These are phyloP conservation scores for Oryzias curvinotus DNA, from an alignment of 2,113 vertebrate species.

Conservation along the genomic window DNA sequence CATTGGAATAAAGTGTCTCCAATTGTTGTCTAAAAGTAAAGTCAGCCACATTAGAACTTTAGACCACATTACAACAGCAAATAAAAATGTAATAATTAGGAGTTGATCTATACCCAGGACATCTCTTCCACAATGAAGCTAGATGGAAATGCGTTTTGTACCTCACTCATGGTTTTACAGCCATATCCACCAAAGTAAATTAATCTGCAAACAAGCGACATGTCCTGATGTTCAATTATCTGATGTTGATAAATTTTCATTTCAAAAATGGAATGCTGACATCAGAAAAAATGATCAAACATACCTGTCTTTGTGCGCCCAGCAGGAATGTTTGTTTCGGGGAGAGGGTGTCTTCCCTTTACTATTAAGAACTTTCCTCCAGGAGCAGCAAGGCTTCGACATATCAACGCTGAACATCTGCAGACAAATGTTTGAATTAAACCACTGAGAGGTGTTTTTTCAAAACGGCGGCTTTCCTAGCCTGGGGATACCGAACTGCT, in stretches of 20 bases:
- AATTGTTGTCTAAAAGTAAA: constrained; percentile 47
- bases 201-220: constrained; percentile 46
- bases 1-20: constrained; percentile 59
- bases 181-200: constrained; percentile 79
- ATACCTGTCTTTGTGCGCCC: constrained; percentile 72
- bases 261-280: neutral
- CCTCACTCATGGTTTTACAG: constrained; percentile 67
- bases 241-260: neutral
- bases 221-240: neutral
- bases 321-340: constrained; percentile 74
- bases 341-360: constrained; percentile 68
- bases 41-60: neutral
- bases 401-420: constrained; percentile 74
- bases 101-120: constrained; percentile 64
- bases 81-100: neutral
- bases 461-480: no score
- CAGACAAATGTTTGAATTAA: neutral
- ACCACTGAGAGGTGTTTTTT: neutral
- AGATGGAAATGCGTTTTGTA: constrained; percentile 33
- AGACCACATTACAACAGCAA: neutral
- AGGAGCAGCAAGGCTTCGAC: constrained; percentile 40
- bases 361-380: constrained; percentile 57
- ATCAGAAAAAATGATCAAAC: neutral
- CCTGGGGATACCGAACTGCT: no score
- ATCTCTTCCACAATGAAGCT: constrained; percentile 72